These are phyloP conservation scores for Acanthis flammea DNA, from an alignment of 2,797 vertebrate species.

Conservation along the genomic window DNA sequence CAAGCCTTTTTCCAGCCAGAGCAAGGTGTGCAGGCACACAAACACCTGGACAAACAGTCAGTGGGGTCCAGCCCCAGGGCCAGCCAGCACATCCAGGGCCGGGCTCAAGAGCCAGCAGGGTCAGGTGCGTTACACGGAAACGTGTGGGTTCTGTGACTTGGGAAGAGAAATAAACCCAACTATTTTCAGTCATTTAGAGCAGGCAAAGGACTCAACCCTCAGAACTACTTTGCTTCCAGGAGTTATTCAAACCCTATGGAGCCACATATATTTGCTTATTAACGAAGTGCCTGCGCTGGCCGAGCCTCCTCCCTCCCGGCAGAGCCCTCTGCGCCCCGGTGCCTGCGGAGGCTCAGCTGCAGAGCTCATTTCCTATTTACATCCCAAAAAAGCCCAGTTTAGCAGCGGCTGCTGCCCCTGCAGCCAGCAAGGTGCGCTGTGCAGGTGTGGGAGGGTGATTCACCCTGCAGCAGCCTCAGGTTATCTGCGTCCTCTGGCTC, in stretches of 20 bases:
- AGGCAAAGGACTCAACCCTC: not conserved
- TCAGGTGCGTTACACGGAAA: not conserved
- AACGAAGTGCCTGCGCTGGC: not conserved
- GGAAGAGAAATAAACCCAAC: not conserved
- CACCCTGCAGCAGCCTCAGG: not conserved
- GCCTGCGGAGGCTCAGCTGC: slow-evolving; percentile 17
- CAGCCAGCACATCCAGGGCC: not conserved
- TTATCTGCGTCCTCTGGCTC: not conserved
- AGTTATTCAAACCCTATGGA: slow-evolving; percentile 34
- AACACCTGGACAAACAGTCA: not conserved
- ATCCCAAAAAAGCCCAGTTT: not conserved
- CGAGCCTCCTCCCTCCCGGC: slow-evolving; percentile 1
- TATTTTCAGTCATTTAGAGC: not conserved
- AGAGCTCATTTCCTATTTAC: slow-evolving; percentile 27
- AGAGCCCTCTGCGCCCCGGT: not conserved
- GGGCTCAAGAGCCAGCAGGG: rapidly evolving
- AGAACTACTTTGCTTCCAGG: not conserved
- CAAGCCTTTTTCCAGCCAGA: not conserved
- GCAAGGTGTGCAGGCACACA: not conserved
- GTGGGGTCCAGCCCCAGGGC: not conserved
- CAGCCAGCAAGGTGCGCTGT: not conserved
- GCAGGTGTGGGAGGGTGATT: slow-evolving; percentile 36
- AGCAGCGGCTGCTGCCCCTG: not conserved
- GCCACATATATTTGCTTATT: slow-evolving; percentile 54
- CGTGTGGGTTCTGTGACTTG: not conserved